phyloP scores from a whole-genome alignment of 2,797 vertebrate species.

The Morus bassanus region DNA sequence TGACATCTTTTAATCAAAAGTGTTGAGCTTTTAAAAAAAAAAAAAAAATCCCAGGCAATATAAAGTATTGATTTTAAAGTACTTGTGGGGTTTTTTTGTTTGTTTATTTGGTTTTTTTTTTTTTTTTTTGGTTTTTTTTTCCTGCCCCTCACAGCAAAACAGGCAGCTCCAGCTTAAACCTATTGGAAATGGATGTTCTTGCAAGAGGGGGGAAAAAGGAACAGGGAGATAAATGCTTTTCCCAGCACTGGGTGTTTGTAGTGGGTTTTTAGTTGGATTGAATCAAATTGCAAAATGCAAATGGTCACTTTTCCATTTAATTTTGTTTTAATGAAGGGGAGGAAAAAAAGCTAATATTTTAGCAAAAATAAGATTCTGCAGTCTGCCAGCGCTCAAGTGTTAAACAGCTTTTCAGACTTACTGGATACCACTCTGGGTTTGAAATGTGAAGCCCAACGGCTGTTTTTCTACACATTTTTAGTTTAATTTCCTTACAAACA shows the following conservation, averaged over 20 bases:
- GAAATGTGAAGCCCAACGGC: conserved; percentile 23
- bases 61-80: conserved; percentile 5
- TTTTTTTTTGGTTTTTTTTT: rapidly evolving
- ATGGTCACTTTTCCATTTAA: not conserved
- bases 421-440: conserved; percentile 16
- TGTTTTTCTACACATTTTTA: conserved; percentile 27
- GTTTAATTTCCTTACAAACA: conserved; percentile 15
- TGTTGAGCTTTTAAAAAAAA: not conserved
- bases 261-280: not conserved
- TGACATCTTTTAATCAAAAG: not conserved
- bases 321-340: not conserved
- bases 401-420: conserved; percentile 32
- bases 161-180: not conserved
- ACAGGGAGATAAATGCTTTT: not conserved
- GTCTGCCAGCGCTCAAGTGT: not conserved
- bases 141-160: not conserved
- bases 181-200: not conserved
- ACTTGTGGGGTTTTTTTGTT: not conserved
- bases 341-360: not conserved
- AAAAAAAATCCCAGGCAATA: not conserved
- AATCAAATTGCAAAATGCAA: not conserved
- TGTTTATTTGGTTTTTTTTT: too few species aligned
- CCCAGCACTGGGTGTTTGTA: not conserved
- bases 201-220: rapidly evolving
- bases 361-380: not conserved